Base-by-base conservation (phyloP, 2,797 vertebrate genomes). In the Xenentodon cancila region DNA sequence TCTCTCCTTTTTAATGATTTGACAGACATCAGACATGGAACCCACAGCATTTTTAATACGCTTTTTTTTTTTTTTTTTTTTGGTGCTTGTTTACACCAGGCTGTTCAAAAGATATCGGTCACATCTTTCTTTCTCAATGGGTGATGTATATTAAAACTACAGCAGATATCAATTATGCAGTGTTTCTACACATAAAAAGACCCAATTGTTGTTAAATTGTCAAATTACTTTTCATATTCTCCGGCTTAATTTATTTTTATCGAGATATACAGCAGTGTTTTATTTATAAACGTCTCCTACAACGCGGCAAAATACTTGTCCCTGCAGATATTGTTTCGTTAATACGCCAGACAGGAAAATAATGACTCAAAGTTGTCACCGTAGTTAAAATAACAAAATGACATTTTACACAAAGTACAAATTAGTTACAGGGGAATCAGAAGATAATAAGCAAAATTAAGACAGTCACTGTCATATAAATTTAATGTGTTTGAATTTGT, bases 11-110 rank as follows among this genome's bases (percentile, higher is more conserved):
- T 93, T 92, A 80, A 93, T 91, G 91, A 87, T 93, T 93, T 94
- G 94, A 94, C 94, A 95, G 92, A 91, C 92, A 81, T 92, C 95
- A 95, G 90, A 90, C 85, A 89, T 84, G 74, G 88, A 90, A 89
- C 84, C 88, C 87, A 78, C 69, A 71, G 66, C 4, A 2, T 91
- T 93, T 92, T 92, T 92, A 88, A 89, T 93, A 89, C 84, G 85
- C 80, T 79, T 81, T 92, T 85, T 74, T 89, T 87, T 93, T 92
- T 3, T 30, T 79, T 79, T 81, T 92, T 85, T 74, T 89, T 87
- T 93, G 92, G 30, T 30, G 30, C 94, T 93, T 96, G 94, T 95
- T 96, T 92, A 92, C 90, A 86, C 76, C 82, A 78, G 86, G 83
- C 76, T 89, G 85, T 78, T 86, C 86, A 92, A 77, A 90, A 88